Percentiles rank a stretch among this genome's conserved stretches.
phyloP scores from a whole-genome alignment of 2,113 vertebrate genomes.

The Tupaia tana region DNA sequence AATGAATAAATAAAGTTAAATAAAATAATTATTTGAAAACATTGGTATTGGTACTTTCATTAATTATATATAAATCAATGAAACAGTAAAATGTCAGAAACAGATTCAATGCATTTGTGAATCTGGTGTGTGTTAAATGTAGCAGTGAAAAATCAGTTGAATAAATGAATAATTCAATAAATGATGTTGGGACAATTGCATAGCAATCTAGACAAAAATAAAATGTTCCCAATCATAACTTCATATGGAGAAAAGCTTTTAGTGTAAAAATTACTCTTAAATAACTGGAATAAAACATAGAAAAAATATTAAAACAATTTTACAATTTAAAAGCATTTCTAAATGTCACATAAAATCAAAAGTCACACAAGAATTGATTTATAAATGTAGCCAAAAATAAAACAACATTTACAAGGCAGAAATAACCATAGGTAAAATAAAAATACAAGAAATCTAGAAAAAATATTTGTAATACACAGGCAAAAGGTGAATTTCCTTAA shows the following conservation, averaged over 20 bases:
- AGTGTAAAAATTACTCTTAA: slow-evolving; percentile 16
- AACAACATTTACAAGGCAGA: not conserved
- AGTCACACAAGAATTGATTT: not conserved
- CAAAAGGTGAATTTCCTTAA: slow-evolving; percentile 15
- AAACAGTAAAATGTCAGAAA: slow-evolving; percentile 8
- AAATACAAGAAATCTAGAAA: slow-evolving; percentile 25
- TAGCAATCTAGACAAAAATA: slow-evolving; percentile 28
- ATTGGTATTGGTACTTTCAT: not conserved
- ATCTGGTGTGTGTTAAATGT: slow-evolving; percentile 9
- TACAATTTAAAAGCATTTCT: not conserved
- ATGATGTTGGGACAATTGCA: not conserved
- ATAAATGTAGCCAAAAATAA: slow-evolving; percentile 35
- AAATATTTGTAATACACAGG: not conserved
- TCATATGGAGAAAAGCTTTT: slow-evolving; percentile 25
- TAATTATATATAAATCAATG: not conserved
- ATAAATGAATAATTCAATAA: slow-evolving; percentile 41
- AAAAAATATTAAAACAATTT: not conserved
- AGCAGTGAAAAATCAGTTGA: not conserved
- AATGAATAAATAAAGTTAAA: too few relatives aligned
- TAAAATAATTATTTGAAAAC: too few relatives aligned
- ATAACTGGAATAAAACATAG: not conserved
- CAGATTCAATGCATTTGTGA: not conserved
- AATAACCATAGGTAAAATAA: slow-evolving; percentile 35
- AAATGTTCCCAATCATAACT: not conserved
- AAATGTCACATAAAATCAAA: slow-evolving; percentile 39